Conservation (phyloP, 2,797 vertebrate genomes). For the Brachyalestes nurse region DNA sequence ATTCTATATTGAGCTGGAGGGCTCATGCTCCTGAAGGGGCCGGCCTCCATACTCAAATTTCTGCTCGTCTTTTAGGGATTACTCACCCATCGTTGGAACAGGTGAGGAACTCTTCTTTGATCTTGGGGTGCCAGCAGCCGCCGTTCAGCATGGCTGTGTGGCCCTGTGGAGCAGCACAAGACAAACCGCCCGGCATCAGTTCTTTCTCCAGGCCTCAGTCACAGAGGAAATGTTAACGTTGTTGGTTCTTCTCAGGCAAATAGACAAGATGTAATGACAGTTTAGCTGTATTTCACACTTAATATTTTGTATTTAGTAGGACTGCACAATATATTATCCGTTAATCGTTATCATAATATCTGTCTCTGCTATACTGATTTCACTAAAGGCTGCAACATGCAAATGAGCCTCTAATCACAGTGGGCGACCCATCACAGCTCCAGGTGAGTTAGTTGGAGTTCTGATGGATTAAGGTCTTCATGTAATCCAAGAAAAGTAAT, state of each 20-base stretch:
- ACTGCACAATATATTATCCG: too few relatives aligned
- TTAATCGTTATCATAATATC: too few relatives aligned
- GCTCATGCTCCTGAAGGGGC: constrained; percentile 6
- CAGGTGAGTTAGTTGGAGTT: too few relatives aligned
- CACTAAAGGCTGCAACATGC: too few relatives aligned
- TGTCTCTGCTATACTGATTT: too few relatives aligned
- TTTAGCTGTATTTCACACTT: background rate
- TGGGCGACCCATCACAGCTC: too few relatives aligned
- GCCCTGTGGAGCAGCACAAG: constrained; percentile 78
- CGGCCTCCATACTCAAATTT: constrained; percentile 19
- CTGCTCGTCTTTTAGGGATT: constrained; percentile 27
- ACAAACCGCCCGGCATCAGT: background rate
- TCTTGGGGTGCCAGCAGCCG: constrained; percentile 98
- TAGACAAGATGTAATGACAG: background rate
- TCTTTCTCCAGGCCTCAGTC: background rate
- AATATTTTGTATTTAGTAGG: too few relatives aligned
- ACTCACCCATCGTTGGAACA: constrained; percentile 99
- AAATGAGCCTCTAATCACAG: too few relatives aligned
- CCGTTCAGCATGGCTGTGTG: constrained; percentile 98
- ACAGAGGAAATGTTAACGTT: too few relatives aligned
- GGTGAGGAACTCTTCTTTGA: constrained; percentile 97
- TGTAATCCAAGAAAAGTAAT: too few relatives aligned
- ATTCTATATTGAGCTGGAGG: constrained; percentile 24
- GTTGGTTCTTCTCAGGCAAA: background rate
- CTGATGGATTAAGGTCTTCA: too few relatives aligned